Evolutionary conservation across 2,797 vertebrate genomes (phyloP).

Genomic region (Malurus splendens): DNA sequence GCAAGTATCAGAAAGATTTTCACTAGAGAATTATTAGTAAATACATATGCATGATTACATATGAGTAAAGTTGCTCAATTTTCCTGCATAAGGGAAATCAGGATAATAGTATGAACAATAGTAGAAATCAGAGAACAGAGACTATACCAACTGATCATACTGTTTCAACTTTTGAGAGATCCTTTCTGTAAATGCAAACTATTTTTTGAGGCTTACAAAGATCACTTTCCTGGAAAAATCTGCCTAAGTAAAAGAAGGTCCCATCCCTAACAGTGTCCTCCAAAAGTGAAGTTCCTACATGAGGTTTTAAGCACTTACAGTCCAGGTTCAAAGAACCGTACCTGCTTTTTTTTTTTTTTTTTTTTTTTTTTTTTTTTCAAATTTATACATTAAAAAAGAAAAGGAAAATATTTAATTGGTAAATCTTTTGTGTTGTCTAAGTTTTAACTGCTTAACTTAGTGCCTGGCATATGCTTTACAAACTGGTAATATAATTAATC

Average conservation of each 20-base stretch:
- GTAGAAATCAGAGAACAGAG: not conserved
- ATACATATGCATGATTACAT: not conserved
- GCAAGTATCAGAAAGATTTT: not conserved
- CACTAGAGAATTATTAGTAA: not conserved
- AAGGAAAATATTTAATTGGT: not conserved
- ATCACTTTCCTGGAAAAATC: not conserved
- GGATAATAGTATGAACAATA: not conserved
- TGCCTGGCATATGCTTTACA: not conserved
- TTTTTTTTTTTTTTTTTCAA: too few species aligned
- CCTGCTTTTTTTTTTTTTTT: too few species aligned
- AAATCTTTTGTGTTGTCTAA: not conserved
- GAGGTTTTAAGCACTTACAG: not conserved
- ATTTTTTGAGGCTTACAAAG: not conserved
- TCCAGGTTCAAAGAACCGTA: not conserved
- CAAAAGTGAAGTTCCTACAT: not conserved
- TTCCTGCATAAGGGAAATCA: not conserved
- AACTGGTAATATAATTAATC: not conserved
- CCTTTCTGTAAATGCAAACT: not conserved
- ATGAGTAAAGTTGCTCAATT: not conserved
- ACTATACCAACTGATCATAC: rapidly evolving
- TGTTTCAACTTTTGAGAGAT: not conserved
- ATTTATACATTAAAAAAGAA: not conserved
- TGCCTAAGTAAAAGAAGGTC: not conserved
- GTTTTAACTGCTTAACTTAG: not conserved
- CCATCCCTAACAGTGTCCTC: not conserved